Evolutionary conservation across 2,797 vertebrate species (phyloP).

Genomic region (Lacerta viridis): DNA sequence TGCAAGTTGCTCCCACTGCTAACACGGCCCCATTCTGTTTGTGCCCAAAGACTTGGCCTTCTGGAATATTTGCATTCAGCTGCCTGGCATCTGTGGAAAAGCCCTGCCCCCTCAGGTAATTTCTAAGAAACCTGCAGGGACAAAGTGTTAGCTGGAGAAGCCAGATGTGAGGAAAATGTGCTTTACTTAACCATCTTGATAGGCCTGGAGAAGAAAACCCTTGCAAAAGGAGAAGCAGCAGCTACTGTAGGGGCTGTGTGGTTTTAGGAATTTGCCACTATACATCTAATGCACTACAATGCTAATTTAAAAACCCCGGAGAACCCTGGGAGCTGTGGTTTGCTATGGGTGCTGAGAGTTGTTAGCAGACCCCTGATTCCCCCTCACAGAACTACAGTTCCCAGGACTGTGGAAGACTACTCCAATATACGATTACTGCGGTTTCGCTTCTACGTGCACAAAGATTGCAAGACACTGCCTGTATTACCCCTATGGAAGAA

Average conservation of each 20-base stretch:
- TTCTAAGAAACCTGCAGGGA: background rate
- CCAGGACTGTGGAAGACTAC: too few relatives aligned
- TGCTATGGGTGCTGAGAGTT: too few relatives aligned
- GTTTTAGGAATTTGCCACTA: background rate
- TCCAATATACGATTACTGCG: too few relatives aligned
- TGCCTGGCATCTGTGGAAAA: background rate
- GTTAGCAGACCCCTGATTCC: too few relatives aligned
- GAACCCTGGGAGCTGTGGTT: too few relatives aligned
- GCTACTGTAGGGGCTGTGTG: too few relatives aligned
- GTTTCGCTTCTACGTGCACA: too few relatives aligned
- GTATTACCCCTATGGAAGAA: too few relatives aligned
- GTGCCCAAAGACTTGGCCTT: background rate
- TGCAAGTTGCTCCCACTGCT: rapidly evolving
- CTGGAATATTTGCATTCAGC: constrained; percentile 37
- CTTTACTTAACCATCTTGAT: background rate
- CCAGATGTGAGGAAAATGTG: background rate
- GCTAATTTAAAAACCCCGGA: too few relatives aligned
- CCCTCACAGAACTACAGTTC: too few relatives aligned
- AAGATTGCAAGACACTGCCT: too few relatives aligned
- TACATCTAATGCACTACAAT: too few relatives aligned
- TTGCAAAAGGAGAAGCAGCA: background rate
- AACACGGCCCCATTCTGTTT: background rate
- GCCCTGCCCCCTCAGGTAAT: rapidly evolving
- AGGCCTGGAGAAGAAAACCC: rapidly evolving
- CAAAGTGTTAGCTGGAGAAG: rapidly evolving